Evolutionary conservation across 2,797 vertebrate genomes (phyloP).

Genomic region (Paratrypauchen microcephalus): DNA sequence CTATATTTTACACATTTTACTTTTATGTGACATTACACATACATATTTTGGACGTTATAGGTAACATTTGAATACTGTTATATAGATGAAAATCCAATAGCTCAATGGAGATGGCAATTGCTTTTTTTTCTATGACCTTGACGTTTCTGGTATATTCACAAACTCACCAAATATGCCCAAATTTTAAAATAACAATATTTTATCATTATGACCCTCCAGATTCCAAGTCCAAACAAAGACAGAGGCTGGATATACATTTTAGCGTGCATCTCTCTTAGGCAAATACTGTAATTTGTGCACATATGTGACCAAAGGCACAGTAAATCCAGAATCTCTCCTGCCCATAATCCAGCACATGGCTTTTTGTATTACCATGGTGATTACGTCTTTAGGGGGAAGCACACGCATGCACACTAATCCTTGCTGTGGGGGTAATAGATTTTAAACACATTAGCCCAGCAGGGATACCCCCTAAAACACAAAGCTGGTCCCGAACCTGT

Average conservation of each 20-base stretch:
- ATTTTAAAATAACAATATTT: neutral
- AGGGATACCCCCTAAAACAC: constrained; percentile 70
- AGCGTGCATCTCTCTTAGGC: neutral
- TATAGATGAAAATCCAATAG: no score
- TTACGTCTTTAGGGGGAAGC: constrained; percentile 74
- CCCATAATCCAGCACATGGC: constrained; percentile 70
- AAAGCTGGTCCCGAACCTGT: constrained; percentile 60
- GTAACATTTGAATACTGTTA: neutral
- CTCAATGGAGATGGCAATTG: neutral
- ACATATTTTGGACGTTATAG: neutral
- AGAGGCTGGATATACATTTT: neutral
- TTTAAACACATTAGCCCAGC: constrained; percentile 80
- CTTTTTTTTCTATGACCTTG: constrained; percentile 5
- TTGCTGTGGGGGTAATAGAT: constrained; percentile 80
- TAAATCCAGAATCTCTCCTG: constrained; percentile 61
- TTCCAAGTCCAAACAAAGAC: neutral
- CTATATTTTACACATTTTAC: neutral
- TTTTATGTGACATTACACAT: neutral
- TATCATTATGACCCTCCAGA: neutral
- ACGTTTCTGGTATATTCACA: neutral
- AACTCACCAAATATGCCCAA: neutral
- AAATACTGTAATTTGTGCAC: constrained; percentile 37
- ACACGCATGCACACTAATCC: constrained; percentile 69
- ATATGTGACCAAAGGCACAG: constrained; percentile 56
- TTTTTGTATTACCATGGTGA: constrained; percentile 80